Evolutionary conservation across 1,140 invertebrate genomes (phyloP).

Genomic region (Rhizoglyphus robini): DNA sequence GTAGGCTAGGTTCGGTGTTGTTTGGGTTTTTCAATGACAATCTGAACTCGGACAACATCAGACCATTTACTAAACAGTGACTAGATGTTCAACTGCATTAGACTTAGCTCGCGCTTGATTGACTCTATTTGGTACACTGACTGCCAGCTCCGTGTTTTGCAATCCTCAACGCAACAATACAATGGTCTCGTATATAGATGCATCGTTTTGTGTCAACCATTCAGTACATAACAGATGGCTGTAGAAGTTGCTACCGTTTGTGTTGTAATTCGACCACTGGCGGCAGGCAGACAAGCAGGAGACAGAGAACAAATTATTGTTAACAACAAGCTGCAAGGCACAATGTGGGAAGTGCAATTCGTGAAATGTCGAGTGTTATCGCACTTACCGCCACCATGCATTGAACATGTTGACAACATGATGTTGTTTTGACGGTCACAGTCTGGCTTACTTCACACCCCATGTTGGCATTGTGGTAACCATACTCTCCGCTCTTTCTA

Average conservation of each 20-base stretch:
- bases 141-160: no score
- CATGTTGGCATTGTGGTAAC: no score
- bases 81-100: no score
- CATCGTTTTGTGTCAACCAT: background rate
- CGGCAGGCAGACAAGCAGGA: background rate
- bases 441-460: background rate
- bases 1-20: no score
- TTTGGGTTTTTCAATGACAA: no score
- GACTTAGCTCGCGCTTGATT: background rate
- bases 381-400: background rate
- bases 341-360: background rate
- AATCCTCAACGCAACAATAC: background rate
- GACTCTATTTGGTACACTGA: background rate
- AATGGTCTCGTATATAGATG: background rate
- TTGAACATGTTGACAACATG: no score
- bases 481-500: no score
- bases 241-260: slow-evolving; percentile 9
- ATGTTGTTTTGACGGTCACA: background rate
- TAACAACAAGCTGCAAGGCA: background rate
- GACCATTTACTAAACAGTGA: no score
- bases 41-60: no score
- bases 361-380: background rate
- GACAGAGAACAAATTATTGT: background rate
- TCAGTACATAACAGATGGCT: background rate
- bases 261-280: background rate